A percentile compares a stretch with the other conserved stretches of the same genome.
These are phyloP conservation scores for Heliconius congener DNA, from an alignment of 1,140 invertebrate genomes.

Conservation along the genomic window DNA sequence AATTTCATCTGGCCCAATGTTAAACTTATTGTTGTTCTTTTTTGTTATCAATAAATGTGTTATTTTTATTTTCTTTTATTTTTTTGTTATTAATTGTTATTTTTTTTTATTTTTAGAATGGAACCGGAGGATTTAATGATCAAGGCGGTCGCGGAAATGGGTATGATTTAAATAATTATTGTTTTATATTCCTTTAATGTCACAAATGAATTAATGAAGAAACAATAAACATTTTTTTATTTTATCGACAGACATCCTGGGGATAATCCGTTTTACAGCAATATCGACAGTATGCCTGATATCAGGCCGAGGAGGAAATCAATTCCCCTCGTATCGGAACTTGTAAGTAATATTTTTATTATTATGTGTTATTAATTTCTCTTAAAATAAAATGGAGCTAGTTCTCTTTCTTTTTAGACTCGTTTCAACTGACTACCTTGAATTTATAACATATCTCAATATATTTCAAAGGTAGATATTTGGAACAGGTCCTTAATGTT, in stretches of 20 bases:
- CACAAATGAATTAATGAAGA: not conserved
- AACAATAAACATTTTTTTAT: not conserved
- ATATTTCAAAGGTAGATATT: conserved; percentile 60
- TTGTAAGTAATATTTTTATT: conserved; percentile 90
- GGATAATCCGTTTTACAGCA: conserved; percentile 99
- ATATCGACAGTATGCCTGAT: conserved; percentile 99
- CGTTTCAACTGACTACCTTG: conserved; percentile 70
- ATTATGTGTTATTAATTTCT: conserved; percentile 37
- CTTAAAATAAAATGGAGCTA: conserved; percentile 58
- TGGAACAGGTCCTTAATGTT: conserved; percentile 76
- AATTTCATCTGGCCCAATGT: conserved; percentile 37
- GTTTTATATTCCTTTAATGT: not conserved
- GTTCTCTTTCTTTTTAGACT: conserved; percentile 62
- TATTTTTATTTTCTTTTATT: conserved; percentile 71
- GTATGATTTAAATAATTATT: conserved; percentile 68
- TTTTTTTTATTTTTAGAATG: conserved; percentile 91
- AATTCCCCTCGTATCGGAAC: conserved; percentile 98
- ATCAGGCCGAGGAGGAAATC: conserved; percentile 97
- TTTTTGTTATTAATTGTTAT: conserved; percentile 78
- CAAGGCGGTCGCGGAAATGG: conserved; percentile 89
- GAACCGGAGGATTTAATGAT: conserved; percentile 87
- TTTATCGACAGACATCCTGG: conserved; percentile 87
- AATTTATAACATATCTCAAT: conserved; percentile 22
- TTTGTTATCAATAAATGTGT: conserved; percentile 54
- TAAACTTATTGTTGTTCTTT: conserved; percentile 41